Evolutionary conservation across 1,140 invertebrate genomes (phyloP).

Genomic region (Zaprionus ornatus): DNA sequence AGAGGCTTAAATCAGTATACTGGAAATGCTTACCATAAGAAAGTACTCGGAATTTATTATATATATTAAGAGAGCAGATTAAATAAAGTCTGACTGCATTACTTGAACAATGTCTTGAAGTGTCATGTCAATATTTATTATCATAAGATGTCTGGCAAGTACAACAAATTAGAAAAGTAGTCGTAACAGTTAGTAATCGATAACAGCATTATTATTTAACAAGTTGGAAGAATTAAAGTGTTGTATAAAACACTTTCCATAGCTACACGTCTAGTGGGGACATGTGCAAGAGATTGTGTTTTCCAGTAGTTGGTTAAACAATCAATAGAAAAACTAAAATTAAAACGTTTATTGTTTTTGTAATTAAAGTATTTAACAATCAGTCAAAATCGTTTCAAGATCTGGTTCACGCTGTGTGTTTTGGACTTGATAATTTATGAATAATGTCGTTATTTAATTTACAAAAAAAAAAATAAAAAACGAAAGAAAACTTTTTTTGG

Average conservation of each 20-base stretch:
- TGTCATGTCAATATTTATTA: not conserved
- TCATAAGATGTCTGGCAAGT: not conserved
- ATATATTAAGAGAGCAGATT: no score
- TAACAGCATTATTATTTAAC: not conserved
- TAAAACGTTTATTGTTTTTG: not conserved
- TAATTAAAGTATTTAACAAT: constrained; percentile 5
- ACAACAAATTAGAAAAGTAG: not conserved
- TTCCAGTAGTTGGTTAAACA: not conserved
- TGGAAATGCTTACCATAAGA: no score
- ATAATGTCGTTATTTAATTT: constrained; percentile 2
- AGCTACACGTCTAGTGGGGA: not conserved
- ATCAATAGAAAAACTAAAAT: not conserved
- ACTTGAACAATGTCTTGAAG: not conserved
- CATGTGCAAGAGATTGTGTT: not conserved
- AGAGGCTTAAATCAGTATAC: no score
- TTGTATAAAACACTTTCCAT: not conserved
- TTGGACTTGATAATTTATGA: constrained; percentile 21
- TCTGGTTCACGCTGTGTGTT: constrained; percentile 28
- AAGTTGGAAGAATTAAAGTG: not conserved
- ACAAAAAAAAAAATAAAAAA: constrained; percentile 31
- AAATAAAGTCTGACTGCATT: not conserved
- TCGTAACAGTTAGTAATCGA: not conserved
- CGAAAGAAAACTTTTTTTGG: constrained; percentile 31
- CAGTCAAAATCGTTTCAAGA: constrained; percentile 7
- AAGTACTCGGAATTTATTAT: no score